A percentile compares a stretch with the other conserved stretches of the same genome.
Evolutionary conservation across 2,888 invertebrate species (phyloP).

Genomic region (Colletes collaris): DNA sequence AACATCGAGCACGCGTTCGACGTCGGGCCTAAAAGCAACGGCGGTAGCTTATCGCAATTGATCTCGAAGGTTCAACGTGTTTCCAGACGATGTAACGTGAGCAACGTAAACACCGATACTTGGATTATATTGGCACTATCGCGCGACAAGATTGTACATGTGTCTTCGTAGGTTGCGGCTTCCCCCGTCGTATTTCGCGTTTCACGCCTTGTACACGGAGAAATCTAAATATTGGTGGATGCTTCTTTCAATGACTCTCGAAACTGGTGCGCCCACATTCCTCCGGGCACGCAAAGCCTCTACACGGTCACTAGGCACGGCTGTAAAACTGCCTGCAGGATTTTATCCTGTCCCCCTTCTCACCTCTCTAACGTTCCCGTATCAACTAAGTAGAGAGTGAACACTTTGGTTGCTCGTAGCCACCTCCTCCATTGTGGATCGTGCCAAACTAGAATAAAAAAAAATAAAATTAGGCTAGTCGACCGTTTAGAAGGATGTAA

Average conservation of each 20-base stretch:
- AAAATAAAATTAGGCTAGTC: no score
- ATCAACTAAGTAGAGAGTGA: no score
- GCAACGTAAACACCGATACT: neutral
- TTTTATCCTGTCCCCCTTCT: slow-evolving; percentile 31
- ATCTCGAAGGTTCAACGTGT: neutral
- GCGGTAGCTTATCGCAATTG: slow-evolving; percentile 1
- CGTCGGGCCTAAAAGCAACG: neutral
- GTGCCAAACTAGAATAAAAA: no score
- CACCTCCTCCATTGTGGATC: no score
- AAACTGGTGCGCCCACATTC: slow-evolving; percentile 79
- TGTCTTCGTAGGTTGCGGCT: neutral
- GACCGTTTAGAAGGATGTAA: no score
- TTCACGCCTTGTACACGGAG: slow-evolving; percentile 36
- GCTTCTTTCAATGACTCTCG: slow-evolving; percentile 72
- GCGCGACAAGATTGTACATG: neutral
- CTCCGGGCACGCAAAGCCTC: slow-evolving; percentile 52
- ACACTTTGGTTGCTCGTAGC: no score
- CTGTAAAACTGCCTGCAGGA: slow-evolving; percentile 52
- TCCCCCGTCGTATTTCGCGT: no score
- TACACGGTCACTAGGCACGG: slow-evolving; percentile 45
- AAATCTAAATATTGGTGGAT: slow-evolving; percentile 67
- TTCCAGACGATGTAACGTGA: neutral
- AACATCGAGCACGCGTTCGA: neutral
- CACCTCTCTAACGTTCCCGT: neutral
- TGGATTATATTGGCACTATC: neutral